A percentile compares a stretch with the other conserved stretches of the same genome.
Conservation (phyloP, 2,113 vertebrate species). For the Thermophis baileyi region DNA sequence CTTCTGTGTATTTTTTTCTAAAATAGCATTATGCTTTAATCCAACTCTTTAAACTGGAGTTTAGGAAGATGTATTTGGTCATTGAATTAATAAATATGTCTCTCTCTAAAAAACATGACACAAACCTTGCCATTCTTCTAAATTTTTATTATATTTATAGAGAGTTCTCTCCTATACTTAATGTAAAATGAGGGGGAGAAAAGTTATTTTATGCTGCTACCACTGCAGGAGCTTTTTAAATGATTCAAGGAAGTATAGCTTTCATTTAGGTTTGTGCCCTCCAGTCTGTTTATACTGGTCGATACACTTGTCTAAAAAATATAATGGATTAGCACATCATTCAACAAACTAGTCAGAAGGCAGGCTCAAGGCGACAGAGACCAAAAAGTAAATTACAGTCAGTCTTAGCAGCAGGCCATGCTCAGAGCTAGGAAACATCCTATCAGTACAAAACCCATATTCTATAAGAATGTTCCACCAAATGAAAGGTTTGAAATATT, state of each 20-base stretch:
- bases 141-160: constrained; percentile 70
- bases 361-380: constrained; percentile 85
- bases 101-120: constrained; percentile 36
- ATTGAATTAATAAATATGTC: constrained; percentile 42
- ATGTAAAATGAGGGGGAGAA: constrained; percentile 49
- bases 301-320: constrained; percentile 95
- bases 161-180: constrained; percentile 64
- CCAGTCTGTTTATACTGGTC: constrained; percentile 94
- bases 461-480: constrained; percentile 63
- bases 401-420: constrained; percentile 76
- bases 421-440: constrained; percentile 82
- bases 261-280: constrained; percentile 92
- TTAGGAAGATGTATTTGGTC: not conserved
- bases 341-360: constrained; percentile 86
- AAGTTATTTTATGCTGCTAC: constrained; percentile 72
- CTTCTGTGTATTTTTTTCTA: not conserved
- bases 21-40: not conserved
- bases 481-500: constrained; percentile 67
- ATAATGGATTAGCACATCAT: constrained; percentile 96
- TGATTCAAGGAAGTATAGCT: constrained; percentile 86
- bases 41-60: not conserved
- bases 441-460: constrained; percentile 76
- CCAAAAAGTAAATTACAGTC: constrained; percentile 91
- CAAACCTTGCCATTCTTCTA: constrained; percentile 18
- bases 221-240: constrained; percentile 82